These are phyloP conservation scores for Dryobates pubescens DNA, from an alignment of 2,797 vertebrate species.

Conservation along the genomic window DNA sequence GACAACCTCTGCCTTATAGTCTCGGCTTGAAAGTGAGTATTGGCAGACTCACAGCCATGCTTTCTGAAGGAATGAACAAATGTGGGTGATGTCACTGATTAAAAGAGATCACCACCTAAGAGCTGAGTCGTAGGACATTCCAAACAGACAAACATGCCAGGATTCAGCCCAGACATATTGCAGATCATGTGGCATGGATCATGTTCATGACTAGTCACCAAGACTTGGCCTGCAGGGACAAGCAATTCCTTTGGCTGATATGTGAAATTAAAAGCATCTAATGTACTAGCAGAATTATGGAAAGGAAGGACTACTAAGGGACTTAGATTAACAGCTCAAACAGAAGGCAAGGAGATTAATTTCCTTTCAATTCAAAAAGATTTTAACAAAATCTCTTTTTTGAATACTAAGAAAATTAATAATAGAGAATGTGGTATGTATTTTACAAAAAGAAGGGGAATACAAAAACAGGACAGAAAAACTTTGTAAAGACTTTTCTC, in stretches of 20 bases:
- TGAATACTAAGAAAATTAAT: neutral
- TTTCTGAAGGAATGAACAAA: neutral
- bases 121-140: neutral
- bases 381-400: neutral
- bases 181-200: neutral
- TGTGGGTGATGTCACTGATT: neutral
- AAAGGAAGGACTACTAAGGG: neutral
- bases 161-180: neutral
- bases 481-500: neutral
- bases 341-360: neutral
- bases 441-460: neutral
- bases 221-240: neutral
- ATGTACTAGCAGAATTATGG: neutral
- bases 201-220: neutral
- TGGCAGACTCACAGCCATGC: neutral
- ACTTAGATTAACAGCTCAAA: neutral
- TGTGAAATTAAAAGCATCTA: neutral
- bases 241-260: neutral
- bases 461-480: neutral
- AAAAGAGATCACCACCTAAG: neutral
- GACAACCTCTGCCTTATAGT: neutral
- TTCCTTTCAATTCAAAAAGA: neutral
- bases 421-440: neutral
- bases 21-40: neutral
- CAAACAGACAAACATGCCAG: conserved; percentile 18